Evolutionary conservation across 92 coral and sea anemone genomes (phyloP).

Genomic region (Epizoanthus illoricatus): DNA sequence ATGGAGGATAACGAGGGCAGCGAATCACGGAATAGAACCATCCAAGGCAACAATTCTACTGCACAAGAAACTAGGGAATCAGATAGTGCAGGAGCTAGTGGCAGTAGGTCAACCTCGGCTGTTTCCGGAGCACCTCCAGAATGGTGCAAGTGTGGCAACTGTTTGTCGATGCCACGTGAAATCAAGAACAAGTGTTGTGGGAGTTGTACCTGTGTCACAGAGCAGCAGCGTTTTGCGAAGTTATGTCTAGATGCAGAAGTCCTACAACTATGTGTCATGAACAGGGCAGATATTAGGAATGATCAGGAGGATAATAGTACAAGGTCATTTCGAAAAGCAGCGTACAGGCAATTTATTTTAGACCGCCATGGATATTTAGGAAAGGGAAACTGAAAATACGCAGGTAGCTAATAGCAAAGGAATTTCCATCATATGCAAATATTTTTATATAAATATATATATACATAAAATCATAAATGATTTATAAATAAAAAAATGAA

Average conservation of each 20-base stretch:
- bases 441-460: too few relatives aligned
- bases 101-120: conserved; percentile 4
- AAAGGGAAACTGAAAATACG: conserved; percentile 43
- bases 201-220: conserved; percentile 40
- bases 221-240: conserved; percentile 33
- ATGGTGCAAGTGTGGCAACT: too few relatives aligned
- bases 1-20: not conserved
- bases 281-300: conserved; percentile 44
- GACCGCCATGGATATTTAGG: conserved; percentile 43
- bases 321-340: conserved; percentile 45
- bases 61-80: not conserved
- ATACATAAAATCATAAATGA: too few relatives aligned
- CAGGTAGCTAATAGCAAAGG: too few relatives aligned
- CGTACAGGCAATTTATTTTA: not conserved
- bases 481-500: too few relatives aligned
- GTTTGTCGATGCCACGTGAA: conserved; percentile 15
- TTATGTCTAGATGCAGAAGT: conserved; percentile 49
- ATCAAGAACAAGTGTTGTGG: conserved; percentile 40
- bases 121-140: not conserved
- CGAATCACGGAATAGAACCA: not conserved
- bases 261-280: conserved; percentile 45
- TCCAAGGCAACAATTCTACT: not conserved
- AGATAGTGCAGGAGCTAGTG: conserved; percentile 25
- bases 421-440: too few relatives aligned
- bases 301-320: conserved; percentile 44